Evolutionary conservation across 2,888 invertebrate species (phyloP).

Genomic region (Sphaerophoria rueppellii): DNA sequence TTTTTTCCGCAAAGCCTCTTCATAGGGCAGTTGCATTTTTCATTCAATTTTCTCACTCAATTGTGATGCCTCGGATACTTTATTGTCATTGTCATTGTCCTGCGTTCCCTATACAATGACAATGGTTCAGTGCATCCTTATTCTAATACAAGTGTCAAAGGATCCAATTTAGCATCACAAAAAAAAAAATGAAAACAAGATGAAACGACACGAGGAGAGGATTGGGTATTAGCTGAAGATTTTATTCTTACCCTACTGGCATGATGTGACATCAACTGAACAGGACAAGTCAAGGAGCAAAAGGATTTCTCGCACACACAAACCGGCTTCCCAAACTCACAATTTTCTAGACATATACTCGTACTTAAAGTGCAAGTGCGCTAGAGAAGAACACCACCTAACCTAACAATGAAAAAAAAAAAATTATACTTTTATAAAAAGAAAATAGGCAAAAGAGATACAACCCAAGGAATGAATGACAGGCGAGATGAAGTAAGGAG

Average conservation of each 20-base stretch:
- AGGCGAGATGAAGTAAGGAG: slow-evolving; percentile 49
- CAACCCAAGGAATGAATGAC: slow-evolving; percentile 43
- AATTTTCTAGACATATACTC: neutral
- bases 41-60: slow-evolving; percentile 46
- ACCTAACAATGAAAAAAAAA: neutral
- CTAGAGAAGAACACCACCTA: neutral
- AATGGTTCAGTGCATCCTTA: slow-evolving; percentile 47
- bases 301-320: slow-evolving; percentile 68
- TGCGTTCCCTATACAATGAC: slow-evolving; percentile 31
- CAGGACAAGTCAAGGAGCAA: slow-evolving; percentile 73
- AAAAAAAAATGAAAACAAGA: slow-evolving; percentile 41
- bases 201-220: slow-evolving; percentile 18
- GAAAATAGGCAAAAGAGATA: slow-evolving; percentile 58
- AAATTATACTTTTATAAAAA: slow-evolving; percentile 17
- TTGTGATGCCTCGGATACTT: neutral
- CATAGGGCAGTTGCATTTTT: slow-evolving; percentile 21
- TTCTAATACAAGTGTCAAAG: slow-evolving; percentile 67
- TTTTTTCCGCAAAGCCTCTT: slow-evolving; percentile 10
- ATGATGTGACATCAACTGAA: slow-evolving; percentile 71
- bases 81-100: slow-evolving; percentile 50
- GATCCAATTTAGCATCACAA: slow-evolving; percentile 68
- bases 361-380: slow-evolving; percentile 61
- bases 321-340: slow-evolving; percentile 5
- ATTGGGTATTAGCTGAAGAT: slow-evolving; percentile 63
- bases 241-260: slow-evolving; percentile 65